Evolutionary conservation across 2,888 invertebrate species (phyloP), one percentile per base, ranked within the genome.

Genomic region (Lasioglossum zephyrum): DNA sequence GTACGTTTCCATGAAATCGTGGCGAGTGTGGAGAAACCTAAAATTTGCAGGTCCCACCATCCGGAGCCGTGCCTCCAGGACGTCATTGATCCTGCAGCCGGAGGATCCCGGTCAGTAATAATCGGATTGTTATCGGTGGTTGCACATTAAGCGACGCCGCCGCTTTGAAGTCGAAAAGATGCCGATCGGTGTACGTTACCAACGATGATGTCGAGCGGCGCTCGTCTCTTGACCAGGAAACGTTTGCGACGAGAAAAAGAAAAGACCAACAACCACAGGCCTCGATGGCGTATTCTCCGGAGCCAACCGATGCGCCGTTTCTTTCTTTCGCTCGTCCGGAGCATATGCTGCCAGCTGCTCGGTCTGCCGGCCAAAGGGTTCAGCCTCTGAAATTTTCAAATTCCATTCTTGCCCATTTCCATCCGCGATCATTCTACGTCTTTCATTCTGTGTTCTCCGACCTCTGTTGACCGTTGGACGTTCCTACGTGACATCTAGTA

Each of bases 281-380:
- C 53, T 9, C 22, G 53, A 47, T 16, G 26, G 78, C 44, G 53
- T 69, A 86, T 77, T 74, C 81, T 39, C 41, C n/a, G 47, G 18
- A 78, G 39, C 66, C 22, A 81, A 73, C 77, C 70, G 70, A 81
- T 74, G 83, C 82, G 69, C 83, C 72, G 75, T 76, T 86, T 76
- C 81, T 89, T 73, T 87, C 83, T 81, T 86, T 79, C 84, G 80
- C 82, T 77, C 60, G 66, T 22, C 49, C 60, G 80, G 82, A 79
- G 86, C 93, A 93, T 91, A 93, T 92, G 93, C 88, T 88, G 89
- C 93, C 93, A 93, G 93, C 91, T 93, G 92, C 89, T 89, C 88
- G 84, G 77, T 75, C 79, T 70, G 76, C 79, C 80, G 77, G 77
- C 84, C 22, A 92, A 93, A 91, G 92, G 92, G 91, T 93, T 92